Evolutionary conservation across 2,113 vertebrate species (phyloP).

Genomic region (Tichodroma muraria): DNA sequence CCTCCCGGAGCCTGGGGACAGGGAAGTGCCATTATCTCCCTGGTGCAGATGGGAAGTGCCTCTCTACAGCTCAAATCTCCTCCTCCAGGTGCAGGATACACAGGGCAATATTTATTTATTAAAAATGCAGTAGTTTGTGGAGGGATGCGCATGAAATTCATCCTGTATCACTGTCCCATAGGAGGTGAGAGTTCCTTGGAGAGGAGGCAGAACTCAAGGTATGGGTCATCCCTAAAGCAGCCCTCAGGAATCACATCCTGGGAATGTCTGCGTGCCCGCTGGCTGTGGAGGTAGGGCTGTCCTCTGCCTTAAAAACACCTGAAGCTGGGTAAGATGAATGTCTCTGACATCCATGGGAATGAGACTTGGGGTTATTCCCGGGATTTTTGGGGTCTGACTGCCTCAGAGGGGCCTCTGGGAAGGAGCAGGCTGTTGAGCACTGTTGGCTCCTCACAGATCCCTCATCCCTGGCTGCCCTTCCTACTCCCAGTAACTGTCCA

Average conservation of each 20-base stretch:
- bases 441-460: neutral
- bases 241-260: neutral
- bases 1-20: neutral
- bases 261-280: neutral
- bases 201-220: neutral
- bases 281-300: neutral
- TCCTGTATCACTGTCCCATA: rapidly evolving
- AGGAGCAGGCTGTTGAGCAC: neutral
- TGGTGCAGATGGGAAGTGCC: neutral
- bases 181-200: neutral
- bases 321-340: neutral
- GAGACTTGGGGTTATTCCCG: neutral
- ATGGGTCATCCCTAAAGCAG: neutral
- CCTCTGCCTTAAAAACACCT: neutral
- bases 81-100: neutral
- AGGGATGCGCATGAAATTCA: neutral
- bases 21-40: neutral
- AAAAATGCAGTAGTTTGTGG: neutral
- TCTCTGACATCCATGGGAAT: neutral
- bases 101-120: neutral
- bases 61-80: neutral
- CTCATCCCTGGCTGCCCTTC: neutral
- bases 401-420: neutral
- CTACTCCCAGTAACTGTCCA: neutral
- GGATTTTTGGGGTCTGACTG: neutral